Evolutionary conservation across 2,113 vertebrate genomes (phyloP).

Genomic region (Heloderma charlesbogerti): DNA sequence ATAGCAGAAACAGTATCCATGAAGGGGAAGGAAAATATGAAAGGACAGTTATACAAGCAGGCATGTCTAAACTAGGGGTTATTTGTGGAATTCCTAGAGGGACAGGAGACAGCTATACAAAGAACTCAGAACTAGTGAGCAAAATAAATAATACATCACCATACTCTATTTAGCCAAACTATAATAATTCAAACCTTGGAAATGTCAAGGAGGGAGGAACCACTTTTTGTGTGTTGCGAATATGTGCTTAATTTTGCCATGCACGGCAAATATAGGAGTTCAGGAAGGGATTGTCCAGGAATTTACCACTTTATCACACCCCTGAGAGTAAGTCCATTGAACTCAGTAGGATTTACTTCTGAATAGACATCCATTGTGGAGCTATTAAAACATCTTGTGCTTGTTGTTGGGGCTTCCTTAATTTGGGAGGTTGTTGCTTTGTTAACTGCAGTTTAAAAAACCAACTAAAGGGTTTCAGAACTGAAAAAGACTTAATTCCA

Average conservation of each 20-base stretch:
- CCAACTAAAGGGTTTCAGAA: background rate
- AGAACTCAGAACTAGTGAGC: background rate
- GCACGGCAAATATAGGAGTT: conserved; percentile 32
- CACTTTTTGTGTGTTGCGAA: background rate
- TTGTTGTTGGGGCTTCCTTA: conserved; percentile 37
- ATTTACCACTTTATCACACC: conserved; percentile 40
- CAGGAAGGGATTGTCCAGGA: conserved; percentile 43
- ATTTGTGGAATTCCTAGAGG: conserved; percentile 26
- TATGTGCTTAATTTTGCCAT: conserved; percentile 21
- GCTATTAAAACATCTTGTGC: conserved; percentile 50
- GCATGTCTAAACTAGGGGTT: conserved; percentile 48
- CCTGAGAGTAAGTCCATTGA: background rate
- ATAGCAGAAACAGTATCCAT: background rate
- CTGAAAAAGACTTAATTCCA: background rate
- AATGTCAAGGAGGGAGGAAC: conserved; percentile 18
- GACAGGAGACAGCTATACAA: conserved; percentile 21
- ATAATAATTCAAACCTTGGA: conserved; percentile 23
- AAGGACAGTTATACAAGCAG: conserved; percentile 35
- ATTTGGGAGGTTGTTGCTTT: conserved; percentile 29
- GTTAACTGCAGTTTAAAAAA: background rate
- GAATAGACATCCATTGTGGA: rapidly evolving
- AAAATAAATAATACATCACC: rapidly evolving
- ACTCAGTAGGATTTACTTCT: background rate
- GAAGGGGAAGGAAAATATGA: background rate
- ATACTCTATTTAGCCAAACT: background rate